Base-by-base conservation (phyloP, 2,797 vertebrate species). In the Uromys caudimaculatus region DNA sequence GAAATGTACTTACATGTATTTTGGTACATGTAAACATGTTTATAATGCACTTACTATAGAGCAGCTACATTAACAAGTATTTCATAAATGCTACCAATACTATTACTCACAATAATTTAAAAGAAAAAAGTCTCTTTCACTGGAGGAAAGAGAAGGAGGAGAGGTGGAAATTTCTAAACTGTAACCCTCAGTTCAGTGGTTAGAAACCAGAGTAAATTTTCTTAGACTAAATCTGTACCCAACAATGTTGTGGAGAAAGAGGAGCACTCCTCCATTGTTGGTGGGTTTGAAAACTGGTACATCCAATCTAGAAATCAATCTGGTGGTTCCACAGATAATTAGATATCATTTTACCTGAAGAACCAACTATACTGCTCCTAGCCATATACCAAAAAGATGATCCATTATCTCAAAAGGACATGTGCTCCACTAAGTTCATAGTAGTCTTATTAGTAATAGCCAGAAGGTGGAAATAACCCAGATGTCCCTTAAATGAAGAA, bases 231-330 rank as follows among this genome's bases (percentile, higher is more conserved):
- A 54, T 24, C 1, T 41, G 52, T 50, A 76, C 0, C 9, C 54
- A 62, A 83, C 6, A 17, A n/a, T 38, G 67, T 19, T n/a, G 6
- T n/a, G 35, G 17, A 3, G 17, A n/a, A 69, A 69, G 32, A 69
- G 2, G 14, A 35, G 19, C 0, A 1, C 6, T 6, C 35, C 13
- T n/a, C 7, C 16, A 9, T 6, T 69, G 35, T n/a, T 19, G 67
- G 16, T 69, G 35, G 16, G 3, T 19, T n/a, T 69, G 67, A 19
- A 69, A 38, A 21, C 35, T 38, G 17, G 17, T 38, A 3, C 7
- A 69, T 2, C 5, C 35, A 38, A 16, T 21, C 35, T 69, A 69
- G 67, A 19, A 69, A 69, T n/a, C 67, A 35, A 69, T n/a, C 35
- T n/a, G 35, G 35, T 21, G 35, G 17, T 38, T 32, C 16, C 16